Base-by-base conservation (phyloP, 2,113 vertebrate genomes). In the Hemichromis elongatus region DNA sequence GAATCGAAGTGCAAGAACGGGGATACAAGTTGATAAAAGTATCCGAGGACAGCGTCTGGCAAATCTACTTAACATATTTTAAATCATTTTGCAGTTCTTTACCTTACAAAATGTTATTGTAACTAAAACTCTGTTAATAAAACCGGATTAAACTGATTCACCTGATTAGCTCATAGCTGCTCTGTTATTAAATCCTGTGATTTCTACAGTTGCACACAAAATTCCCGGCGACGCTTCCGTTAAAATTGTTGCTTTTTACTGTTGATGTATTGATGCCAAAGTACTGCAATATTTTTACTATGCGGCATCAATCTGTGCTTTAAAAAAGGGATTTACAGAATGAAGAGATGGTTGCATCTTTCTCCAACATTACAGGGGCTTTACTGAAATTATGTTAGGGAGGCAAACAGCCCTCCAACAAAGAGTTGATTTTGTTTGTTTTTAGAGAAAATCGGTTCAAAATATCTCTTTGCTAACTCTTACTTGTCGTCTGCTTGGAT, bases 111-210 rank as follows among this genome's bases (percentile, higher is more conserved):
- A 18, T 47, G 14, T 45, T 45, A 26, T 70, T 70, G 66, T 47
- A 21, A 70, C 26, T 47, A 28, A 70, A 5, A 70, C 0, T 45
- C 5, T 70, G 21, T 28, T 18, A 45, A 70, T 45, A 26, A 45
- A 47, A 24, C 10, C 47, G 5, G 13, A 70, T 28, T 70, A 18
- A 70, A 70, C 40, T 47, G 3, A 70, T 26, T 28, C 40, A 11
- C 40, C 14, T 42, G 21, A 45, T 45, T 47, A 73, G 68, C 47
- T 47, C 16, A 47, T 19, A 47, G 1, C 24, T 50, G 24, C 42
- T 50, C 42, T 75, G 0, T 0, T 75, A n/a, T 12, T 12, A 26
- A 10, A 19, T 52, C 3, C 42, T 75, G 45, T 3, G 18, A 75
- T 52, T n/a, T 52, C 16, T 50, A 3, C 42, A n/a, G 68, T 50